Evolutionary conservation across 2,113 vertebrate species (phyloP), one percentile per base, ranked within the genome.

Genomic region (Burhinus oedicnemus): DNA sequence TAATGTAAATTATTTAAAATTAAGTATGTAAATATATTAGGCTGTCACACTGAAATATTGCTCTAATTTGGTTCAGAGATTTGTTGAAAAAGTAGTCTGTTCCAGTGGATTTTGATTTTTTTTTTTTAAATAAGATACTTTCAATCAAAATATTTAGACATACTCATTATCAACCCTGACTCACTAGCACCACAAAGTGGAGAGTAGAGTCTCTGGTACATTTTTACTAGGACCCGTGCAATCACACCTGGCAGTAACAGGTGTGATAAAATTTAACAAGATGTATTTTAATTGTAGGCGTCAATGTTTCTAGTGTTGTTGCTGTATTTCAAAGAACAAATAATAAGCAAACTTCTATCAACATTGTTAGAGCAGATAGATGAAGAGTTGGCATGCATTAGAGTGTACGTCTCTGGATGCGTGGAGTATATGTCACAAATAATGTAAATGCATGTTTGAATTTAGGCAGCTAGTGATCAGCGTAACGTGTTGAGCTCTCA

Each of bases 171-270:
- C 81, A 95, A 69, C 23, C 62, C n/a, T 79, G 84, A 93, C 89
- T 92, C 62, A 80, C 60, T 93, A 83, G 60, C 83, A 92, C 76
- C 87, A 96, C 90, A 93, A 82, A 94, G 47, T 91, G 87, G 93
- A 79, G 58, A 93, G 69, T 29, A 77, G 21, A 77, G 66, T 69
- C 62, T 78, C 47, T 71, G 42, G 30, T 88, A 45, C 12, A 11
- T 87, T 94, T 93, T 90, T 51, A n/a, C 23, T 64, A 70, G 15
- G 36, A 88, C 76, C 76, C 68, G 18, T 74, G 36, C 65, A 84
- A 40, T 72, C 54, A 86, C 45, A 45, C 20, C 29, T 89, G 58
- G 51, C 27, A n/a, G 55, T 89, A 85, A 66, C 57, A 89, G 25
- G 61, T 78, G 40, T 88, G 36, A 32, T 83, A 6, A 5, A 83